Base-by-base conservation (phyloP, 2,888 invertebrate species). In the Clistopyga incitator region DNA sequence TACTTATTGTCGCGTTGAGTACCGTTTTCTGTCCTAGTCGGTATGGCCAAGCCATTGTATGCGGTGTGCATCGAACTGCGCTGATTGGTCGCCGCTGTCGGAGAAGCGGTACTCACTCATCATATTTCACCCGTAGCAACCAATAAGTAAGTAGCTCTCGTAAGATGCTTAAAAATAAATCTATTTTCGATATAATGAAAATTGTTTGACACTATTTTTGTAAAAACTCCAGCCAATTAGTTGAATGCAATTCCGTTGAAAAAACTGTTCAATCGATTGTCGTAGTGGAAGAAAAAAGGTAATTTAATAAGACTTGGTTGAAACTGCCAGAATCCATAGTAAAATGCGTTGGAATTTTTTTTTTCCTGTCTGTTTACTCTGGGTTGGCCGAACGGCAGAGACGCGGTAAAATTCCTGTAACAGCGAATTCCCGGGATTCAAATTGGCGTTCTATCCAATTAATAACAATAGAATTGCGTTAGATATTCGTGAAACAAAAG, bases 381-480 rank as follows among this genome's bases (percentile, higher is more conserved):
- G 38, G 54, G 29, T 42, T 65, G 42, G 3, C 47, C 45, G 59
- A 2, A 23, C 38, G 15, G 25, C 25, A 15, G 10, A 20, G 54
- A 59, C 38, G 71, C 72, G 23, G 25, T 67, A 38, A 68, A 59
- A 23, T n/a, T 6, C 54, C 54, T 42, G 20, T 59, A 42, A 34
- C 65, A 75, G 38, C 68, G 47, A 56, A 52, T 71, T 71, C 34
- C 20, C 50, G 70, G 42, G 47, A 10, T 78, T 76, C 47, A 59
- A 54, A 79, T 83, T 80, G 71, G 29, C 79, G 68, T 80, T 83
- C 52, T 59, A 77, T n/a, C 20, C 65, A 80, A 83, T 83, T 79
- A 79, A 76, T 79, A 78, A 82, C 52, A 61, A 70, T 77, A 25
- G 38, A 47, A 29, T 47, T 4, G 64, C 54, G 59, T 15, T 20